Conservation (phyloP, 2,797 vertebrate genomes). For the Rhincodon typus region DNA sequence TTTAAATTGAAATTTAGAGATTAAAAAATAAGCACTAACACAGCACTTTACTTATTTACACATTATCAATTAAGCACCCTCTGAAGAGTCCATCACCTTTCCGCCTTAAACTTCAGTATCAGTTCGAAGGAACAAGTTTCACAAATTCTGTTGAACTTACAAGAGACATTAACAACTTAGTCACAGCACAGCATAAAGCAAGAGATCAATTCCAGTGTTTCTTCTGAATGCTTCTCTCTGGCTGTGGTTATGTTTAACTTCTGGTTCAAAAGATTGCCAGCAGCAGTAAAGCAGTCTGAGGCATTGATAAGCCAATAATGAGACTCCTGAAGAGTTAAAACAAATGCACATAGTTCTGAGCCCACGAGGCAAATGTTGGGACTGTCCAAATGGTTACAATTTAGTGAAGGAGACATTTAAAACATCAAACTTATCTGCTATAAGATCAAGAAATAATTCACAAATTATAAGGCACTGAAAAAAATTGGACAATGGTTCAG, state of each 20-base stretch:
- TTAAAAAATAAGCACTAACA: too few species aligned
- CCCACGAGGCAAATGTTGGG: background rate
- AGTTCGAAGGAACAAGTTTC: background rate
- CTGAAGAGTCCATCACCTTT: background rate
- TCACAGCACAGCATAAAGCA: background rate
- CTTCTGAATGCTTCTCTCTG: background rate
- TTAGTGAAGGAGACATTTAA: background rate
- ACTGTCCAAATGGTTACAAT: background rate
- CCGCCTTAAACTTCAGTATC: background rate
- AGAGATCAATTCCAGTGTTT: background rate
- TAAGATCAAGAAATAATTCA: background rate
- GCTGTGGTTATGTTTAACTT: background rate
- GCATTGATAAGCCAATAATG: background rate
- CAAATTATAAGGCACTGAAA: background rate
- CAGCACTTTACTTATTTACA: background rate
- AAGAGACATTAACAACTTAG: background rate
- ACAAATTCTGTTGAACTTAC: background rate
- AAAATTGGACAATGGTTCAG: background rate
- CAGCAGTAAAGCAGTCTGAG: background rate
- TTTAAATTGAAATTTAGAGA: background rate
- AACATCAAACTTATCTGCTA: background rate
- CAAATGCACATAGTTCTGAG: background rate
- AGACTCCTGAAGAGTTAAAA: background rate
- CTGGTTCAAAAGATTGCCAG: background rate
- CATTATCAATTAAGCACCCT: background rate